Conservation (phyloP, 92 coral and sea anemone genomes). For the Porites lobata region DNA sequence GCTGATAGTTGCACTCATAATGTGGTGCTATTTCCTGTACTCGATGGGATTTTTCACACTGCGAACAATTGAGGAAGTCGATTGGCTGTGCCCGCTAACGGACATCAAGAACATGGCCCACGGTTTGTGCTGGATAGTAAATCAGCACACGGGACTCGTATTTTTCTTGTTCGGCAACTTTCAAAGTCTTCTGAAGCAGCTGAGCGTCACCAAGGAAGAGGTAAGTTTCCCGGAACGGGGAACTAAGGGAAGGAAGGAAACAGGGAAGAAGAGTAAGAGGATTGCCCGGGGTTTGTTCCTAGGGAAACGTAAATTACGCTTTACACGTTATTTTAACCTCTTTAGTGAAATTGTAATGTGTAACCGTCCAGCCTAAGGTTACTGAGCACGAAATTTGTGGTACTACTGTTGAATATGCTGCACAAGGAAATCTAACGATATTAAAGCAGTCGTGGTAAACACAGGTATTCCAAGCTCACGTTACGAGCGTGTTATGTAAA, state of each 20-base stretch:
- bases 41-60: slow-evolving; percentile 41
- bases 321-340: neutral
- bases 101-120: slow-evolving; percentile 51
- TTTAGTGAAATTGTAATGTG: too few species aligned
- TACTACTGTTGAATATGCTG: too few species aligned
- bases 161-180: slow-evolving; percentile 20
- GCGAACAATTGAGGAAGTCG: slow-evolving; percentile 33
- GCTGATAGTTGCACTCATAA: neutral
- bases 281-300: neutral
- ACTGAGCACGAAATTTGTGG: too few species aligned
- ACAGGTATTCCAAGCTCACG: too few species aligned
- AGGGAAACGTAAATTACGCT: neutral
- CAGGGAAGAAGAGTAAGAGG: neutral
- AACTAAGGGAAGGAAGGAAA: neutral
- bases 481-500: too few species aligned
- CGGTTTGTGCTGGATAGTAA: slow-evolving; percentile 38
- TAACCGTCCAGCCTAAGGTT: too few species aligned
- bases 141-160: slow-evolving; percentile 31
- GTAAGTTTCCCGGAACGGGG: neutral
- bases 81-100: slow-evolving; percentile 53
- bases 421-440: too few species aligned
- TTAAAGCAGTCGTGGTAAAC: too few species aligned
- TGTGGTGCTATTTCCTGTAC: slow-evolving; percentile 53
- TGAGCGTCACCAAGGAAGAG: slow-evolving; percentile 19
- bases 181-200: slow-evolving; percentile 5